Conservation (phyloP, 1,140 invertebrate species). For the Drosophila sproati region DNA sequence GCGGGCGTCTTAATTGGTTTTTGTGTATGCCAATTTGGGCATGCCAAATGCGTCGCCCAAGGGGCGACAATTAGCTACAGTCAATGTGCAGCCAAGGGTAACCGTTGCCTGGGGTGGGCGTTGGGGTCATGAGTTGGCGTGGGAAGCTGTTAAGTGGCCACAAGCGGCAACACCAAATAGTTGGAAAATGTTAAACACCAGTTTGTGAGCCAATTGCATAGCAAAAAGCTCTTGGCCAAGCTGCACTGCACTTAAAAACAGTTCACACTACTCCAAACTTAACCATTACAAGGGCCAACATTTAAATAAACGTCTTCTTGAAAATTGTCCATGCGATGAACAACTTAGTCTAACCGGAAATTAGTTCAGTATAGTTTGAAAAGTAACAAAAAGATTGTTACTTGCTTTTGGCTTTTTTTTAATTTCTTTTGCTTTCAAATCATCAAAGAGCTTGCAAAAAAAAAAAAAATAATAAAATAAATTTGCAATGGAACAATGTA, state of each 20-base stretch:
- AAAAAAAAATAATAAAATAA: not conserved
- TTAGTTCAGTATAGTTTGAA: not conserved
- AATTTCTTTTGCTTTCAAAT: not conserved
- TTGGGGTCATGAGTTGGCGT: not conserved
- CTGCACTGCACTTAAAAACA: not conserved
- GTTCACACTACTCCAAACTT: not conserved
- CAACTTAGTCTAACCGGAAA: not conserved
- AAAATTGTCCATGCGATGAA: not conserved
- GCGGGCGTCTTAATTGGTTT: constrained; percentile 75
- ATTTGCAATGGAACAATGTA: not conserved
- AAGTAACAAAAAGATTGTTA: not conserved
- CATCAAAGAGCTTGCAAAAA: too few species aligned
- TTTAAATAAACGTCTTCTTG: not conserved
- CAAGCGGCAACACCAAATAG: constrained; percentile 58
- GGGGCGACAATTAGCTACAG: constrained; percentile 73
- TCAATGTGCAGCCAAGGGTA: constrained; percentile 38
- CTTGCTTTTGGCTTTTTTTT: not conserved
- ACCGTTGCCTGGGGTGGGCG: not conserved
- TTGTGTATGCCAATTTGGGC: constrained; percentile 49
- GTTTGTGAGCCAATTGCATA: constrained; percentile 50
- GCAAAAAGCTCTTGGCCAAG: constrained; percentile 37
- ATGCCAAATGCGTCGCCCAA: constrained; percentile 35
- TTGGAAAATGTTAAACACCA: constrained; percentile 40
- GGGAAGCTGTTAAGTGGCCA: constrained; percentile 69
- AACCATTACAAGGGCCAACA: not conserved